phyloP scores from a whole-genome alignment of 2,888 invertebrate genomes.

The Mimas tiliae region DNA sequence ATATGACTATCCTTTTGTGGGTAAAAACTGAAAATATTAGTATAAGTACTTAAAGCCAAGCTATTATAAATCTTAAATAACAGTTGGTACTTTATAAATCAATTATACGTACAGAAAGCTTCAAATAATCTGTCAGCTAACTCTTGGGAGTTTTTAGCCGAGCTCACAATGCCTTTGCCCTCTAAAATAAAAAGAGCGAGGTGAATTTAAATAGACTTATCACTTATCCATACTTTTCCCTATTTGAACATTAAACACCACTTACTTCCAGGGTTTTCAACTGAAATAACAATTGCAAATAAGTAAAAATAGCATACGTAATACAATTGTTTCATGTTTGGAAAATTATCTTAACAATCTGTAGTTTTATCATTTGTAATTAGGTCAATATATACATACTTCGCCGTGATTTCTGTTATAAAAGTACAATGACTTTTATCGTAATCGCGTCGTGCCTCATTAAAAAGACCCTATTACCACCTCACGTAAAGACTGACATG shows the following conservation, averaged over 20 bases:
- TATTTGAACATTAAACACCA: slow-evolving; percentile 27
- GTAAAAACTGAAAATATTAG: slow-evolving; percentile 52
- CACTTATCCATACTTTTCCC: neutral
- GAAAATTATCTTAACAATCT: neutral
- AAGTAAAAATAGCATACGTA: neutral
- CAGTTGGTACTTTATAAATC: slow-evolving; percentile 4
- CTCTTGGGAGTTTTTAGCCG: slow-evolving; percentile 48
- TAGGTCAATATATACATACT: too few species aligned
- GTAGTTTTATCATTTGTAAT: too few species aligned
- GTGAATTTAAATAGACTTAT: slow-evolving; percentile 12
- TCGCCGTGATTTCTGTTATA: neutral
- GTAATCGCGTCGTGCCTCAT: slow-evolving; percentile 3
- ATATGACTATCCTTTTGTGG: slow-evolving; percentile 47
- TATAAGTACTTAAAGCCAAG: neutral
- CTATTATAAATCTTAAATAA: too few species aligned
- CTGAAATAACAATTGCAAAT: slow-evolving; percentile 42
- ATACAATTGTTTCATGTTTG: too few species aligned
- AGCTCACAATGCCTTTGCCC: slow-evolving; percentile 66
- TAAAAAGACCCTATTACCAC: slow-evolving; percentile 14
- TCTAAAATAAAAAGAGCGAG: slow-evolving; percentile 41
- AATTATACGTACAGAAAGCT: slow-evolving; percentile 57
- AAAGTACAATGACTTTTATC: neutral
- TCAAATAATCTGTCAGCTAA: slow-evolving; percentile 64
- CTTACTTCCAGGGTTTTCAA: slow-evolving; percentile 50
- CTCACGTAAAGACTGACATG: slow-evolving; percentile 1